phyloP scores from a whole-genome alignment of 2,797 vertebrate species.

The Chaetodon trifasciatus region DNA sequence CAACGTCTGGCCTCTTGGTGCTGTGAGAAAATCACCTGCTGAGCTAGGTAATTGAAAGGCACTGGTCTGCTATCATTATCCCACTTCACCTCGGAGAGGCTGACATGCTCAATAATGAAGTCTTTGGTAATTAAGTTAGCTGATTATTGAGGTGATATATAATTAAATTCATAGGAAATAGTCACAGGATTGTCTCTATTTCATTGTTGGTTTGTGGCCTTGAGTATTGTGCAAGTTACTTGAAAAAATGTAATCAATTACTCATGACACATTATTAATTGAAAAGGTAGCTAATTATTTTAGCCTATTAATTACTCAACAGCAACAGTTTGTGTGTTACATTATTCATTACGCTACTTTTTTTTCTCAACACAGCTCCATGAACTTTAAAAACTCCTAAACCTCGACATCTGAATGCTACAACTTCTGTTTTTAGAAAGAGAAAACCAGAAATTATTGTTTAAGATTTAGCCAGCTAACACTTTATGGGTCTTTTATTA shows the following conservation, averaged over 20 bases:
- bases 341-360: not conserved
- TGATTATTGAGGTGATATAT: slow-evolving; percentile 73
- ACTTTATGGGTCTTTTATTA: too few species aligned
- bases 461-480: not conserved
- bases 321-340: not conserved
- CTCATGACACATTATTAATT: not conserved
- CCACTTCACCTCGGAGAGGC: slow-evolving; percentile 60
- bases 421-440: not conserved
- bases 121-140: slow-evolving; percentile 75
- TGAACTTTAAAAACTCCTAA: not conserved
- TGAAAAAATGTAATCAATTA: not conserved
- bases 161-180: slow-evolving; percentile 71
- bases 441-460: not conserved
- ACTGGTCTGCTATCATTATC: slow-evolving; percentile 73
- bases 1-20: slow-evolving; percentile 49
- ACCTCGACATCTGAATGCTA: not conserved
- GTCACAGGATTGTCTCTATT: slow-evolving; percentile 44
- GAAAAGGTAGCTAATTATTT: not conserved
- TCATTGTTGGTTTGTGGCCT: slow-evolving; percentile 6
- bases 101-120: slow-evolving; percentile 72
- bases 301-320: not conserved
- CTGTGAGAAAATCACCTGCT: slow-evolving; percentile 67
- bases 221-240: not conserved
- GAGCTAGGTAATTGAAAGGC: slow-evolving; percentile 67
- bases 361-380: not conserved